Evolutionary conservation across 2,888 invertebrate genomes (phyloP), one percentile per base, ranked within the genome.

Genomic region (Apomyelois bistriatella): DNA sequence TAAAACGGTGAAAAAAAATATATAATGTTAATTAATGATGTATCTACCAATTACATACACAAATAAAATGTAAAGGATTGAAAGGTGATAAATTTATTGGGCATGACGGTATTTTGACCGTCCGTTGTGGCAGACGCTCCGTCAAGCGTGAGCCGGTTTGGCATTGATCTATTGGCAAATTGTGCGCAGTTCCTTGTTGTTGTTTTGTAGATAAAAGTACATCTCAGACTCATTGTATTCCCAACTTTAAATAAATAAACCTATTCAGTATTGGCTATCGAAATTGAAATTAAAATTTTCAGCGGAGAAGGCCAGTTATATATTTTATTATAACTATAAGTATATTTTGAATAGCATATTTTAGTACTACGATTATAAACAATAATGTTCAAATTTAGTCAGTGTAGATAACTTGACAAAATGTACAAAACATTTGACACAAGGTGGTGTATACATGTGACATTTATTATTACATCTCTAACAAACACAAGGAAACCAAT

Each of bases 61-160:
- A 40, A 38, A 40, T 15, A 40, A 9, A 10, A 16, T 8, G 16
- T 10, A 12, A 2, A 13, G 15, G 15, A 40, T 40, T 7, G 46
- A 15, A 72, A 70, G 72, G 70, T 67, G 72, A 70, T 64, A 71
- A 65, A 70, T 74, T 71, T 68, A 76, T 70, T 73, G 69, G 62
- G 60, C 76, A 74, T 68, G 68, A 55, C 63, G 58, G 9, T 46
- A 46, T 46, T 43, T 46, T 46, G 46, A 46, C 46, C 32, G 32
- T 32, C 30, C 32, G 46, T 13, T 28, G 32, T 6, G 15, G 32
- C 46, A 32, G 57, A 52, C 58, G 65, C 59, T 61, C 65, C 53
- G 56, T 58, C 62, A 60, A 64, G 67, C 73, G 68, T 64, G 65
- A 61, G 57, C 59, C 50, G 62, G 66, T 72, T 67, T 68, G 70